These are phyloP conservation scores for Sminthurinus aureus DNA, from an alignment of 2,888 invertebrate species.

Conservation along the genomic window DNA sequence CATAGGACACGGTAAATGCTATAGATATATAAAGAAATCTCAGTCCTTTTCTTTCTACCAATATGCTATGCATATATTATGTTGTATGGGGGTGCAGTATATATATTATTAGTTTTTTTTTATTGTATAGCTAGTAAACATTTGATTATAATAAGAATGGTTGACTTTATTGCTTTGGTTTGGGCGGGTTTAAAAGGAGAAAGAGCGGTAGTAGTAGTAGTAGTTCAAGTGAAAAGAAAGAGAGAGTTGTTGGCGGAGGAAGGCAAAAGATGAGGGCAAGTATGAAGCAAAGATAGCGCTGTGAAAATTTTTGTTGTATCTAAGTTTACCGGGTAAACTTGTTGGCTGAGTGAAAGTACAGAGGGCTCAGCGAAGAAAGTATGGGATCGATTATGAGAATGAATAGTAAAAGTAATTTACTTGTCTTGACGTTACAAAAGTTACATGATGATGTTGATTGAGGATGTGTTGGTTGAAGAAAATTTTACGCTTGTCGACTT, in stretches of 20 bases:
- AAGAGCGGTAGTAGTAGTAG: too few relatives aligned
- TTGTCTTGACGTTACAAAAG: conserved; percentile 32
- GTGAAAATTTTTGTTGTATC: conserved; percentile 1
- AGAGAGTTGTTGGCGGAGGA: conserved; percentile 10
- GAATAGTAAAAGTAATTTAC: conserved; percentile 42
- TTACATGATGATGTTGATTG: conserved; percentile 34
- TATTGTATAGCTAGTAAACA: too few relatives aligned
- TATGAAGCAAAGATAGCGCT: conserved; percentile 36
- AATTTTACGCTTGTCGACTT: conserved; percentile 43
- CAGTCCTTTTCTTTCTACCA: too few relatives aligned
- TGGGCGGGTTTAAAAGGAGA: background rate
- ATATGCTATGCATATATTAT: too few relatives aligned
- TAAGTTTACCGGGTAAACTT: conserved; percentile 15
- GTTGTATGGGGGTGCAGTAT: too few relatives aligned
- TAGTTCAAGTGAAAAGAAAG: background rate
- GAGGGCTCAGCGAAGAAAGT: conserved; percentile 34
- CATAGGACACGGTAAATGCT: too few relatives aligned
- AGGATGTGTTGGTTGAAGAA: conserved; percentile 36
- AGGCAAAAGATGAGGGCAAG: conserved; percentile 10
- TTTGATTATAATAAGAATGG: conserved; percentile 3
- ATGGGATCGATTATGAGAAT: conserved; percentile 42
- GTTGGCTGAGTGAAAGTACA: conserved; percentile 34
- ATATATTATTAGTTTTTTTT: too few relatives aligned
- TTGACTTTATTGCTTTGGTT: background rate
- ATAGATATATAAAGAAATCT: too few relatives aligned